Base-by-base conservation (phyloP, 2,888 invertebrate genomes). In the Synergus laeviventris region DNA sequence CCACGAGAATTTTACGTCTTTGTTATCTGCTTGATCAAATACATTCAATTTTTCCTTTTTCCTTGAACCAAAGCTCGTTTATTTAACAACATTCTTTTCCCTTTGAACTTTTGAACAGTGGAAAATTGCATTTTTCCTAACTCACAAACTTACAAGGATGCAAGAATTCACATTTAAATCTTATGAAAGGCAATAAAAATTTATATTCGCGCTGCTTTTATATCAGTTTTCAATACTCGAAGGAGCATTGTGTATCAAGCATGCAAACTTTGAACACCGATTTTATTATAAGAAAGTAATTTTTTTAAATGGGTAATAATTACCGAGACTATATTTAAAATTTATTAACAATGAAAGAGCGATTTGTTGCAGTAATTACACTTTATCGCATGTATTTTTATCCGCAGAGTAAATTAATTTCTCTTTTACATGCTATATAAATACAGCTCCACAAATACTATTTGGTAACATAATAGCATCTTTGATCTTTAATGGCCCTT, bases 41-140 rank as follows among this genome's bases (percentile, higher is more conserved):
- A 45, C 31, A 45, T 42, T 45, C 31, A 24, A 11, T n/a, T 62
- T 11, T 39, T 62, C 64, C 1, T 11, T 66, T 66, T 66, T 24
- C 66, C 66, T 66, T 66, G 45, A 66, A 31, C 45, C 66, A 45
- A 31, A 45, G 21, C 24, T 42, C 42, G 21, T 16, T 66, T 18
- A 39, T n/a, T 14, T 31, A 42, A 31, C 24, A 60, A 24, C 1
- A 42, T 12, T 42, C 42, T 66, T 66, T 49, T 16, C 21, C 16
- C 45, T 66, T 64, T 45, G 12, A 66, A 66, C 16, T 31, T 66
- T 64, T 45, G 12, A 66, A 66, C 16, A 24, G 16, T 21, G 24
- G 16, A 16, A 16, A 21, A 16, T 66, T 42, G 21, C 45, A 66
- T 66, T 45, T 66, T 24, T 54, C 1, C 18, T 18, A 2, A 18